These are phyloP conservation scores for Lycophotia porphyrea DNA, from an alignment of 2,888 invertebrate genomes.

Conservation along the genomic window DNA sequence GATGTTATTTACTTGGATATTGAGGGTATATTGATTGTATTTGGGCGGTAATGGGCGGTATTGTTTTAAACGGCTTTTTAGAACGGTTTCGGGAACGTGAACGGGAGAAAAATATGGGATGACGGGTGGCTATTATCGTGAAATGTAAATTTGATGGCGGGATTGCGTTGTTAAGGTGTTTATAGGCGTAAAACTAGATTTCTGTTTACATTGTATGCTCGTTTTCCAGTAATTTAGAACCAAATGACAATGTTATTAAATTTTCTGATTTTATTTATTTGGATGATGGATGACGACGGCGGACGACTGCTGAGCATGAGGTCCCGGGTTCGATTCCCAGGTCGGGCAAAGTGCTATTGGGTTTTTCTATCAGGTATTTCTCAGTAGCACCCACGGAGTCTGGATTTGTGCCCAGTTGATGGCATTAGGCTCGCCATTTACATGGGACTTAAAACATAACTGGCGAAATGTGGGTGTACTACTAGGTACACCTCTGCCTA, in stretches of 20 bases:
- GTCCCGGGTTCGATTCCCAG: too few relatives aligned
- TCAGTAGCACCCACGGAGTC: too few relatives aligned
- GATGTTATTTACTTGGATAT: conserved; percentile 66
- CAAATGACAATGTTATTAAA: neutral
- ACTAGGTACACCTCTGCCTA: too few relatives aligned
- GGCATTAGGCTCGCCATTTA: too few relatives aligned
- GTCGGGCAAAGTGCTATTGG: too few relatives aligned
- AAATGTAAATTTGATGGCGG: conserved; percentile 51
- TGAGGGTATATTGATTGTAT: conserved; percentile 61
- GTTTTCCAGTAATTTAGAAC: neutral
- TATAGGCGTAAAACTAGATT: conserved; percentile 15
- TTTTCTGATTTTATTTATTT: conserved; percentile 1
- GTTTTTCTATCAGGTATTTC: too few relatives aligned
- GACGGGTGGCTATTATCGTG: conserved; percentile 37
- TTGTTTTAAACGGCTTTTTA: conserved; percentile 57
- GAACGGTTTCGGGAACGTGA: conserved; percentile 36
- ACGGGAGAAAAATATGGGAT: conserved; percentile 53
- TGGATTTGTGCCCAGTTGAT: too few relatives aligned
- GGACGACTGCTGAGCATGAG: too few relatives aligned
- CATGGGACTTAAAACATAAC: too few relatives aligned
- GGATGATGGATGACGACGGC: too few relatives aligned
- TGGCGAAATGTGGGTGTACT: too few relatives aligned
- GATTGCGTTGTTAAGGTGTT: conserved; percentile 51
- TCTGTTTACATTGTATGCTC: conserved; percentile 11
- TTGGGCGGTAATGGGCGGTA: conserved; percentile 59